These are phyloP conservation scores for Crepidodera aurea DNA, from an alignment of 2,888 invertebrate species.

Conservation along the genomic window DNA sequence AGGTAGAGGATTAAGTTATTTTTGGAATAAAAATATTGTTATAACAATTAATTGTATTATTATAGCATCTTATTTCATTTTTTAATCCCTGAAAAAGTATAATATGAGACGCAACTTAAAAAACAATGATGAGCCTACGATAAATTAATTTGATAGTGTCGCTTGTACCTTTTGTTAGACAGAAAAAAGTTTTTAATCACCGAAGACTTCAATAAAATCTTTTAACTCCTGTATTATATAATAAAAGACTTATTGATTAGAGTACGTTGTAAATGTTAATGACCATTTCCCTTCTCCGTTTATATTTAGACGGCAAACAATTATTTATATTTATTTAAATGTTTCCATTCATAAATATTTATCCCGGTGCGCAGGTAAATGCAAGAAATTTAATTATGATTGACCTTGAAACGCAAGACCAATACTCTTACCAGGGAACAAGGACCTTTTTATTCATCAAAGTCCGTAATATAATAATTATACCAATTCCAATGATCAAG, in stretches of 20 bases:
- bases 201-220: too few species aligned
- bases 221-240: too few species aligned
- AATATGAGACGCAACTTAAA: too few species aligned
- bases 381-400: slow-evolving; percentile 46
- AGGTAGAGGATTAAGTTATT: too few species aligned
- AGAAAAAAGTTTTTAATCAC: too few species aligned
- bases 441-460: slow-evolving; percentile 45
- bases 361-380: slow-evolving; percentile 43
- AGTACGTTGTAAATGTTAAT: not conserved
- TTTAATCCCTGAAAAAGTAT: too few species aligned
- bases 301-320: slow-evolving; percentile 14
- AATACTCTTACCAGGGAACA: slow-evolving; percentile 46
- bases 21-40: too few species aligned
- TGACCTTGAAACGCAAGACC: slow-evolving; percentile 46
- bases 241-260: not conserved
- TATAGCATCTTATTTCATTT: too few species aligned
- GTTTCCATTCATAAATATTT: slow-evolving; percentile 48
- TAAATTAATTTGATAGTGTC: too few species aligned
- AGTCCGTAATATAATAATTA: slow-evolving; percentile 43
- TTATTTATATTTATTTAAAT: slow-evolving; percentile 39
- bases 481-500: slow-evolving; percentile 12
- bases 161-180: too few species aligned
- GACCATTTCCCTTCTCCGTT: not conserved
- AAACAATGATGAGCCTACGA: too few species aligned
- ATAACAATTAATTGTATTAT: too few species aligned